Conservation (phyloP, 2,797 vertebrate species). For the Menidia menidia region DNA sequence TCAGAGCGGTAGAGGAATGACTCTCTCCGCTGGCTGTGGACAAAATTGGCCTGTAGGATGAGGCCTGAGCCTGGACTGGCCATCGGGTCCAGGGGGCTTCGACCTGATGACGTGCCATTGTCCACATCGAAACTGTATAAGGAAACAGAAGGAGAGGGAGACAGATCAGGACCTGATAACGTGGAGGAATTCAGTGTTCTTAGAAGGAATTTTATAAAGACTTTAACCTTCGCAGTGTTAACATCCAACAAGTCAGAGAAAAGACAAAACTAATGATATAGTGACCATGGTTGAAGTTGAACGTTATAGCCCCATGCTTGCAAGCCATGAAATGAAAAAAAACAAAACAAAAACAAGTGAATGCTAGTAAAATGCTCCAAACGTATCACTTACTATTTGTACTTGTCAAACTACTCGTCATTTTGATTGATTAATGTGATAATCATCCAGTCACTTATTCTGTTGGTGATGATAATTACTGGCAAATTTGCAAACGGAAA, state of each 20-base stretch:
- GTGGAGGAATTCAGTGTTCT: neutral
- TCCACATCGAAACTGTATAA: constrained; percentile 96
- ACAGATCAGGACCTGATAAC: constrained; percentile 12
- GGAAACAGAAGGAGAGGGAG: constrained; percentile 14
- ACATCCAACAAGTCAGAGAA: neutral
- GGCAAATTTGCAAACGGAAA: neutral
- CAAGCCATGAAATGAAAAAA: constrained; percentile 18
- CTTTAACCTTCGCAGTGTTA: neutral
- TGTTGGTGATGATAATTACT: constrained; percentile 24
- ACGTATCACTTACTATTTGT: neutral
- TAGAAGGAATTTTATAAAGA: neutral
- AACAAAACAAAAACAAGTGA: constrained; percentile 3
- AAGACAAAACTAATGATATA: neutral
- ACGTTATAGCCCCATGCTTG: neutral
- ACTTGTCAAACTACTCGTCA: constrained; percentile 14
- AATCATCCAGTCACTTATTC: constrained; percentile 31
- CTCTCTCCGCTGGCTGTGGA: constrained; percentile 97
- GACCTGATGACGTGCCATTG: constrained; percentile 97
- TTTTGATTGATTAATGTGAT: constrained; percentile 13
- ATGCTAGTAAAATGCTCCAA: neutral
- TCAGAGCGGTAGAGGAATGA: constrained; percentile 98
- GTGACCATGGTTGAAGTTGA: too few species aligned
- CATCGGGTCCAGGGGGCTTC: constrained; percentile 98
- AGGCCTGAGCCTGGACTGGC: constrained; percentile 97
- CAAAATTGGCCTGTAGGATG: constrained; percentile 98